Percentiles rank a stretch among this genome's conserved stretches.
Evolutionary conservation across 2,113 vertebrate genomes (phyloP).

Genomic region (Raphicerus campestris): DNA sequence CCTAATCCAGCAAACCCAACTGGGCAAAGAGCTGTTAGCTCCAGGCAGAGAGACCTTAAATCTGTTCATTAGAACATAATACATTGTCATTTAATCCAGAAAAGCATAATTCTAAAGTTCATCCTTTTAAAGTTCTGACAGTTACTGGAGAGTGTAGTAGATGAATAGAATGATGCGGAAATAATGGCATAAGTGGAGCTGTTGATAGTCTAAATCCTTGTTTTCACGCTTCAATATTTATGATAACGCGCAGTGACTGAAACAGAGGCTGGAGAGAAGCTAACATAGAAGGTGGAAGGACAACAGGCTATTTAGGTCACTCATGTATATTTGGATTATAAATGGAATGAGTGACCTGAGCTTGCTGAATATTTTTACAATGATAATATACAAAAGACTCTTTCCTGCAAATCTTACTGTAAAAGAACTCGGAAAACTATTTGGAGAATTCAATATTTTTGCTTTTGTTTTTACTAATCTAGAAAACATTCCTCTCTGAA

Average conservation of each 20-base stretch:
- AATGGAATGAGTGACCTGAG: neutral
- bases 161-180: constrained; percentile 26
- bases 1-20: constrained; percentile 43
- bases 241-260: constrained; percentile 50
- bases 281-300: constrained; percentile 67
- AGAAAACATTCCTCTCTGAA: neutral
- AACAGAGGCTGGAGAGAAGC: constrained; percentile 46
- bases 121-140: constrained; percentile 53
- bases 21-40: neutral
- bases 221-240: constrained; percentile 59
- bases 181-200: constrained; percentile 31
- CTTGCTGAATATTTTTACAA: constrained; percentile 25
- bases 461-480: neutral
- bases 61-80: constrained; percentile 49
- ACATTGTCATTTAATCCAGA: constrained; percentile 46
- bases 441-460: neutral
- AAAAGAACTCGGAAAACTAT: neutral
- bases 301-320: constrained; percentile 56
- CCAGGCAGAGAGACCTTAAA: constrained; percentile 61
- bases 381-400: neutral
- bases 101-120: constrained; percentile 47
- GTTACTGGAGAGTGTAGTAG: neutral
- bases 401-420: neutral
- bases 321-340: constrained; percentile 46
- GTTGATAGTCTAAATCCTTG: constrained; percentile 51